phyloP scores from a whole-genome alignment of 1,140 invertebrate genomes.

The Drosophila asahinai region DNA sequence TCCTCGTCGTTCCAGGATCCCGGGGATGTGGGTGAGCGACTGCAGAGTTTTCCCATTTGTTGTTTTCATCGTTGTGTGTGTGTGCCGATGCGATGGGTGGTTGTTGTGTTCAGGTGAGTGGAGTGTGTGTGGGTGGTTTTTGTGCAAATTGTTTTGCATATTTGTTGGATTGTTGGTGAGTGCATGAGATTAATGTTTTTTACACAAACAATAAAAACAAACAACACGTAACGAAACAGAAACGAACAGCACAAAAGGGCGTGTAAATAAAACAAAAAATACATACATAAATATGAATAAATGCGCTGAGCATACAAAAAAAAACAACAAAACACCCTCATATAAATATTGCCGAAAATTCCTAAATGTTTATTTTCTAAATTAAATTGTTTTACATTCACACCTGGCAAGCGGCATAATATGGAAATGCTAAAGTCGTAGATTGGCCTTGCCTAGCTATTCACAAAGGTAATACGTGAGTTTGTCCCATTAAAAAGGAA shows the following conservation, averaged over 20 bases:
- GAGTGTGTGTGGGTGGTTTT: conserved; percentile 13
- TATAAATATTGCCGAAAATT: conserved; percentile 11
- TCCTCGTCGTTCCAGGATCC: conserved; percentile 85
- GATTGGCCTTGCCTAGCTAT: conserved; percentile 1
- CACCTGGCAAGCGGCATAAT: not conserved
- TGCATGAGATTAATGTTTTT: conserved; percentile 77
- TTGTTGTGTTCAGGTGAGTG: conserved; percentile 30
- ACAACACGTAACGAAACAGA: conserved; percentile 74
- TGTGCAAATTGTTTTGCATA: conserved; percentile 66
- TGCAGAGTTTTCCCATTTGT: conserved; percentile 41
- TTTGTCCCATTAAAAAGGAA: not conserved
- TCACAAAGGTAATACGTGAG: conserved; percentile 15
- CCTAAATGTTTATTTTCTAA: not conserved
- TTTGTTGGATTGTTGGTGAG: conserved; percentile 65
- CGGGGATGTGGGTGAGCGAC: conserved; percentile 83
- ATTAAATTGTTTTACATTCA: conserved; percentile 31
- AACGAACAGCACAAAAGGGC: conserved; percentile 53
- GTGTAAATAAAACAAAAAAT: conserved; percentile 60
- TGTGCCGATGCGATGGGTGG: conserved; percentile 8
- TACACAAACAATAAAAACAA: conserved; percentile 80
- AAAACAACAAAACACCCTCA: not conserved
- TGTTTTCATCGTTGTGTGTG: conserved; percentile 47
- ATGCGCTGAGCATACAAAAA: conserved; percentile 25
- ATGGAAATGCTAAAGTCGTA: conserved; percentile 2
- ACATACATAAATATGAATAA: conserved; percentile 37